Conservation (phyloP, 1,140 invertebrate species). For the Cyphomyrmex costatus region DNA sequence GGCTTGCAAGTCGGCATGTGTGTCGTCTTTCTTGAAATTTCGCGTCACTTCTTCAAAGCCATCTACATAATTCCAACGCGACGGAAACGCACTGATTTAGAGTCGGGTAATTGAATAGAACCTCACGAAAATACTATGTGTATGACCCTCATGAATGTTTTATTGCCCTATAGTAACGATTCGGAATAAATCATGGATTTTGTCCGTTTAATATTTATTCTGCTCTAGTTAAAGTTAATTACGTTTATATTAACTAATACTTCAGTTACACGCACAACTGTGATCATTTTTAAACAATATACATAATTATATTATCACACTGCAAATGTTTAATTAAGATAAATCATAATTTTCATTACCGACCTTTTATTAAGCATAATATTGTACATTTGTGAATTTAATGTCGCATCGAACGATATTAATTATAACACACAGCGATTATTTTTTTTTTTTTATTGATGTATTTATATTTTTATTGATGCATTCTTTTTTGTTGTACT, state of each 20-base stretch:
- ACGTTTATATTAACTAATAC: neutral
- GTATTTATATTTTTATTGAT: too few relatives aligned
- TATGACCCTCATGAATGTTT: neutral
- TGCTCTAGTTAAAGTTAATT: neutral
- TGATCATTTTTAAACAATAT: neutral
- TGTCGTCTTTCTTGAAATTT: slow-evolving; percentile 57
- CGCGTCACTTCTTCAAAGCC: slow-evolving; percentile 54
- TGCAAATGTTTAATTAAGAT: slow-evolving; percentile 4
- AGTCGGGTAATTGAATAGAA: slow-evolving; percentile 37
- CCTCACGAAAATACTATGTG: slow-evolving; percentile 5
- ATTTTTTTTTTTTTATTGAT: neutral
- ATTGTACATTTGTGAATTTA: neutral
- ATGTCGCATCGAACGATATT: neutral
- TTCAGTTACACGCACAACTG: neutral
- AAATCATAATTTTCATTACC: neutral
- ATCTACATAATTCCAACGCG: slow-evolving; percentile 52
- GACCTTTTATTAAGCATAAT: neutral
- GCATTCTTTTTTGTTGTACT: neutral
- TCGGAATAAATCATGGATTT: neutral
- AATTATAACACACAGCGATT: neutral
- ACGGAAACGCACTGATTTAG: slow-evolving; percentile 51
- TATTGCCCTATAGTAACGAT: neutral
- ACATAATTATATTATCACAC: neutral
- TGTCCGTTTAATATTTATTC: neutral
- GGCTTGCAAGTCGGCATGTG: slow-evolving; percentile 45